Evolutionary conservation across 2,797 vertebrate species (phyloP), one percentile per base, ranked within the genome.

Genomic region (Falco peregrinus): DNA sequence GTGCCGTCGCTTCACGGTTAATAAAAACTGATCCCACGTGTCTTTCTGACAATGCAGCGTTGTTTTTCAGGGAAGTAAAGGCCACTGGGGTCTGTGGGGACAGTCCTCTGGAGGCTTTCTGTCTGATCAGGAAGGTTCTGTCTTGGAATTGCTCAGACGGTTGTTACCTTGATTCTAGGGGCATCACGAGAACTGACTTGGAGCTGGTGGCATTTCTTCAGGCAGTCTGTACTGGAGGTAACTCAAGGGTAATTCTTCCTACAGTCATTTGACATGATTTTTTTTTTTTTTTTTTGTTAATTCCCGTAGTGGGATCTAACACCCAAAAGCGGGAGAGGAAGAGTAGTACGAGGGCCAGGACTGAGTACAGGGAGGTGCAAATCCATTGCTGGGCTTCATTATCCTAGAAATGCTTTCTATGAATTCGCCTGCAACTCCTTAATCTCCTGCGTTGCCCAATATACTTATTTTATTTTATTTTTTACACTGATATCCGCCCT

Each of bases 301-400:
- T 70, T 18, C 39, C 13, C 5, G 18, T 5, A 4, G 9, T 59
- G 33, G 39, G 61, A 57, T 48, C 21, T 35, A 43, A 28, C 15
- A 11, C 5, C 5, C 13, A 21, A 43, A 61, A 28, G 35, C 65
- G 25, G 29, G 28, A 69, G 37, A 80, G 19, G 64, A 56, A 51
- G 31, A 28, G 21, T 11, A 35, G 10, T 2, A 0, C 0, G 0
- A 54, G n/a, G 19, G 37, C 41, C 56, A 48, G 48, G 13, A 53
- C 41, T n/a, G 26, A 39, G 45, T 75, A 35, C 10, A 35, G 28
- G 37, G 61, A 41, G 41, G 33, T 74, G 13, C 47, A 47, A 56
- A 39, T 25, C 5, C 11, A 19, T 26, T 41, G 21, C 47, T 65
- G 70, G 35, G n/a, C 25, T 67, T 76, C 41, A 3, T 64, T 51